Evolutionary conservation across 2,888 invertebrate genomes (phyloP), one percentile per base, ranked within the genome.

Genomic region (Linhomoeus sp.): DNA sequence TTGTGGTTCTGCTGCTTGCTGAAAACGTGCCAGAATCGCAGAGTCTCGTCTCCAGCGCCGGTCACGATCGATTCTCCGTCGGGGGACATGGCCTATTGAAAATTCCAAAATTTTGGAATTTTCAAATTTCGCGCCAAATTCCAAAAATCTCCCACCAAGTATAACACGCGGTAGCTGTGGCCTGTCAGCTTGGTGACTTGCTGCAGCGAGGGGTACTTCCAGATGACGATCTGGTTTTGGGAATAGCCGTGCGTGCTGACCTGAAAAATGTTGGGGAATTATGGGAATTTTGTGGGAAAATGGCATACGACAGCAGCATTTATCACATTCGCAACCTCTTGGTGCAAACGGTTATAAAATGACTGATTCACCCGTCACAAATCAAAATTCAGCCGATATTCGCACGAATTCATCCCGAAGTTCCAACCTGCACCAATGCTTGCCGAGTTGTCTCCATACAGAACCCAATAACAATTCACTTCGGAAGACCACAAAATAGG

Each of bases 61-160:
- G 94, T 97, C 0, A 97, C 94, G 53, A 97, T 94, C 2, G 92
- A 87, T 66, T 94, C 92, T 33, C 94, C 94, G 66, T 92, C 92
- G 0, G 94, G 94, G 3, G 90, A 92, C 67, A 94, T 76, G 0
- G 94, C 92, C 64, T 66, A 47, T 33, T 9, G 33, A 19, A 25
- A 39, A 25, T 9, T 5, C 19, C 23, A 23, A 20, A 25, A 45
- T 3, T 2, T 29, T 3, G 3, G 19, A 42, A 5, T 7, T 17
- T 26, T 2, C 14, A 3, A 40, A 7, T 20, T 24, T 2, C 12
- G 2, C 17, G 14, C 25, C 33, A 29, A 33, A 35, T 2, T 3
- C 5, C 17, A 12, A 37, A 37, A 2, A 24, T 3, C 9, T 14
- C 37, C 9, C 53, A 67, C 70, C 58, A 94, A 70, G 68, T 94